Base-by-base conservation (phyloP, 2,113 vertebrate species). In the Cacatua alba region DNA sequence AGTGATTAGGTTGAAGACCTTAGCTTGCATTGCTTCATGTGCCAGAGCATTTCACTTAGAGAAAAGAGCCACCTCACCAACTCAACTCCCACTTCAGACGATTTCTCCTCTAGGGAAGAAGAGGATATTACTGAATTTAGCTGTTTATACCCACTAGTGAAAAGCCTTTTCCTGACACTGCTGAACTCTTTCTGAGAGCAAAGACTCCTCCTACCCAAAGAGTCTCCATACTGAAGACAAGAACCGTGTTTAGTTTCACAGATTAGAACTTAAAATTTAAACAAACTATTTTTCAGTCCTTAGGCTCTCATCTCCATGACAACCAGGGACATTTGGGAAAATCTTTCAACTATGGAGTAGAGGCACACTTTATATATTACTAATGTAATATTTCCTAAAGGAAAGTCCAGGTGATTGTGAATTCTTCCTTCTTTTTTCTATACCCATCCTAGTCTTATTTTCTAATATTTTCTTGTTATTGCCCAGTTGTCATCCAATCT, bases 301-400 rank as follows among this genome's bases (percentile, higher is more conserved):
- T 64, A 67, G 51, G 69, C 41, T 80, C 82, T 88, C 43, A 39
- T 96, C 63, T 94, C 94, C 90, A 94, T 70, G 46, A 72, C 68
- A 96, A 97, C 93, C 16, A 74, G 64, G 67, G 85, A 90, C 79
- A 92, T 88, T 51, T 60, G 82, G 70, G 70, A 94, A 92, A 94
- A 93, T 62, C 49, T 57, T 90, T n/a, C 57, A 91, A 60, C 84
- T 93, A 53, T 57, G 35, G n/a, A 86, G 29, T 64, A 96, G 88
- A 60, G 55, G 80, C 5, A 79, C 43, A 43, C 17, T 74, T 94
- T 82, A 79, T 91, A 85, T 82, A 72, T 86, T 96, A 96, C 92
- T 94, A 92, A 88, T 78, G 41, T 18, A 80, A 21, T 84, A 84
- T 68, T 81, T 95, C 68, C 94, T 89, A 78, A 70, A 86, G 77